Base-by-base conservation (phyloP, 2,797 vertebrate genomes). In the Pantherophis alleghaniensis region DNA sequence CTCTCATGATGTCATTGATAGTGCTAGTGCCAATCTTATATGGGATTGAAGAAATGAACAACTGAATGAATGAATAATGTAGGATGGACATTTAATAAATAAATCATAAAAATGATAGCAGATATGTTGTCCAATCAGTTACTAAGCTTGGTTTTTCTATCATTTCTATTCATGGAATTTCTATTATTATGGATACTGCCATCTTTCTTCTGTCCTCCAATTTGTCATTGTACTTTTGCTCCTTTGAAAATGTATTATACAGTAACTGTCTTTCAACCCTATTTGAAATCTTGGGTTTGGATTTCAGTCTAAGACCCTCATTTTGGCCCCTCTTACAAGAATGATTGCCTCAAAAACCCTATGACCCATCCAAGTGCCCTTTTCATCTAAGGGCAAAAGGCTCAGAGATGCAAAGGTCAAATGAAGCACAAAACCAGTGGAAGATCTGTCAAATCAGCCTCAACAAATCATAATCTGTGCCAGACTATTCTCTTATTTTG, bases 251-350 rank as follows among this genome's bases (percentile, higher is more conserved):
- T 69, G 59, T 18, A 57, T 7, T 51, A 20, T 57, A 51, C 47
- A 51, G 47, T 51, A 32, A 51, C 4, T 26, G 20, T 59, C 87
- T 91, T 94, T 92, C 90, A 91, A 14, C 87, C 1, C 74, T 32
- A 7, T 7, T 12, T 59, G 5, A 74, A 91, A 79, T 22, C 69
- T 5, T 12, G 16, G 42, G 18, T 69, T 42, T 89, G 24, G 60
- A 55, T 60, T 57, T 91, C 79, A 47, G 9, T 53, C 53, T 37
- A 89, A 55, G 42, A 32, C 16, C 51, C 89, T 55, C 20, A 7
- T 59, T 92, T 60, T 94, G 91, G 53, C 86, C 92, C 74, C 10
- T 87, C 86, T 59, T 89, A 59, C 60, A 69, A 87, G 89, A 90
- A 90, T 57, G 56, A 92, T 94, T 92, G 88, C 91, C 91, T 91